Evolutionary conservation across 1,140 invertebrate species (phyloP).

Genomic region (Trinorchestia longiramus): DNA sequence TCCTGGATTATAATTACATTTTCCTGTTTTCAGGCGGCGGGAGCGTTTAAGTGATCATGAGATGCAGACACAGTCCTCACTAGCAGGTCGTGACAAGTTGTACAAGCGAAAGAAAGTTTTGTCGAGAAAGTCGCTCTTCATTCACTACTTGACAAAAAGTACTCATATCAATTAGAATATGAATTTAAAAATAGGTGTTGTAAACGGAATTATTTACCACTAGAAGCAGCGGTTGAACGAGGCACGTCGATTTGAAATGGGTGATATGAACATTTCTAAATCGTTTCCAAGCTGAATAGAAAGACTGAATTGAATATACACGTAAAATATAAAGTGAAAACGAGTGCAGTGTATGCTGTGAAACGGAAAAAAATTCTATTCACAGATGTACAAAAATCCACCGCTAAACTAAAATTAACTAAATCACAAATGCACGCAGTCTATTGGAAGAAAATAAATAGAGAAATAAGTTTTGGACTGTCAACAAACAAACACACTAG

Average conservation of each 20-base stretch:
- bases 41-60: not conserved
- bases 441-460: not conserved
- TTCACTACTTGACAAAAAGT: no score
- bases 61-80: not conserved
- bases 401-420: not conserved
- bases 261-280: not conserved
- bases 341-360: not conserved
- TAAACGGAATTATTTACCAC: no score
- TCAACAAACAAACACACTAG: not conserved
- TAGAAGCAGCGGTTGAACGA: no score
- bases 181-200: no score
- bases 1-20: no score
- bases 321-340: not conserved
- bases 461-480: not conserved
- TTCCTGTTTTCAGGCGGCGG: not conserved
- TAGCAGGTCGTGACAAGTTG: not conserved
- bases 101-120: no score
- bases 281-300: not conserved
- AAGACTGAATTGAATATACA: not conserved
- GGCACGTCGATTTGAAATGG: no score
- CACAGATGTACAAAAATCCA: not conserved
- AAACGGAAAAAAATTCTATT: not conserved
- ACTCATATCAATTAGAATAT: no score
- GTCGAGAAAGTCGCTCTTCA: no score
- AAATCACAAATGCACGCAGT: not conserved